Conservation (phyloP, 2,888 invertebrate genomes). For the Conops quadrifasciatus region DNA sequence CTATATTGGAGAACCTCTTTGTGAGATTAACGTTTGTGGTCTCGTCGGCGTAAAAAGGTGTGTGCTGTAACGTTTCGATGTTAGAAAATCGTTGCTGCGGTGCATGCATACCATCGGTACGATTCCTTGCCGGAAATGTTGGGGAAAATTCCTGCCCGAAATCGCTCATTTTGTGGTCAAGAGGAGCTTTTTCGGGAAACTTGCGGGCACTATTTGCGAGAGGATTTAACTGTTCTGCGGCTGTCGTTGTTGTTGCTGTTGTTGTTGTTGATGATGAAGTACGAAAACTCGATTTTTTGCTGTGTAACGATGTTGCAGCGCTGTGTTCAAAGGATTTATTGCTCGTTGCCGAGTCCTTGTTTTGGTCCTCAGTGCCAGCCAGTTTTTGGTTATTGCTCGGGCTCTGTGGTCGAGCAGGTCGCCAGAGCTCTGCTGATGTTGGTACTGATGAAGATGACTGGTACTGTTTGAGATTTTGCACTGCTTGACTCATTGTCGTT, state of each 20-base stretch:
- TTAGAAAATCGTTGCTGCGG: slow-evolving; percentile 62
- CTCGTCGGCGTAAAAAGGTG: slow-evolving; percentile 48
- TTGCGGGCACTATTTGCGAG: not conserved
- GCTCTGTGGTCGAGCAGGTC: not conserved
- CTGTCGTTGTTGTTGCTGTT: slow-evolving; percentile 33
- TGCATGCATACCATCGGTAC: slow-evolving; percentile 55
- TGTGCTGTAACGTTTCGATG: slow-evolving; percentile 51
- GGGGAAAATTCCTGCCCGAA: not conserved
- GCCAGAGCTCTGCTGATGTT: not conserved
- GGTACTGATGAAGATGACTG: slow-evolving; percentile 1
- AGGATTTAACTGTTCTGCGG: slow-evolving; percentile 6
- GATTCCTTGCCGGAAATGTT: slow-evolving; percentile 20
- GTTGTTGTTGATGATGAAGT: not conserved
- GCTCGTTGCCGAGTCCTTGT: not conserved
- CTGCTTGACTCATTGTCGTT: not conserved
- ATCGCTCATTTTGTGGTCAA: slow-evolving; percentile 42
- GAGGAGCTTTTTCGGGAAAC: not conserved
- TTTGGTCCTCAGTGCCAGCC: too few species aligned
- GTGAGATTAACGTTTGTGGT: slow-evolving; percentile 48
- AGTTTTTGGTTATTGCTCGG: not conserved
- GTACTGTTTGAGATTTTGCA: not conserved
- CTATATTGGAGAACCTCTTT: slow-evolving; percentile 63
- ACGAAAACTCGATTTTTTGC: slow-evolving; percentile 9
- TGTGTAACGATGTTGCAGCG: slow-evolving; percentile 31
- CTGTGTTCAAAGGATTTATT: not conserved